Conservation (phyloP, 2,888 invertebrate genomes). For the Microchrysa polita region DNA sequence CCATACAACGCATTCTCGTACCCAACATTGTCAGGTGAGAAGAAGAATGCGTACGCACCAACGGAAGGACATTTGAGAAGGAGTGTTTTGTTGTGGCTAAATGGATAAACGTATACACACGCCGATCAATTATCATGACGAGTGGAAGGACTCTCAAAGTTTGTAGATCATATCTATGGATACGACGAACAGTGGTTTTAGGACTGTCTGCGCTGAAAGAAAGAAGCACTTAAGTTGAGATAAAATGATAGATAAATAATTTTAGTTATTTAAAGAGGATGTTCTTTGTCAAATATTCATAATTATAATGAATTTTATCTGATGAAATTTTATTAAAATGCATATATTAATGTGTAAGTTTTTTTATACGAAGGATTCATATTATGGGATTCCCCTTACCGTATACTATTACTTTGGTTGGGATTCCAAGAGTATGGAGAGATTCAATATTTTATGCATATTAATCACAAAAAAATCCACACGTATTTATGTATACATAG, state of each 20-base stretch:
- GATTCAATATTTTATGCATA: no score
- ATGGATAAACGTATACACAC: not conserved
- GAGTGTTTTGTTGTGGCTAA: conserved; percentile 11
- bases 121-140: conserved; percentile 20
- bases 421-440: no score
- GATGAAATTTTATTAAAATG: not conserved
- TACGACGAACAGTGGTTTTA: not conserved
- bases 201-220: not conserved
- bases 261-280: conserved; percentile 14
- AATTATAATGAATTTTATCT: conserved; percentile 7
- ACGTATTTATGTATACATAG: no score
- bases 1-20: no score
- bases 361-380: no score
- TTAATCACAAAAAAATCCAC: no score
- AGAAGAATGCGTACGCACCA: not conserved
- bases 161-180: conserved; percentile 12
- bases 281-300: conserved; percentile 11
- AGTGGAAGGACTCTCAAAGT: not conserved
- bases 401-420: no score
- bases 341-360: no score
- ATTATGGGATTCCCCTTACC: no score
- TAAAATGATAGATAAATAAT: conserved; percentile 16
- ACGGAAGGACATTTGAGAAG: conserved; percentile 31
- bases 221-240: conserved; percentile 12
- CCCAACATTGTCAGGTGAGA: conserved; percentile 11